phyloP scores from a whole-genome alignment of 2,888 invertebrate species.

The Epirrhoe tristata region DNA sequence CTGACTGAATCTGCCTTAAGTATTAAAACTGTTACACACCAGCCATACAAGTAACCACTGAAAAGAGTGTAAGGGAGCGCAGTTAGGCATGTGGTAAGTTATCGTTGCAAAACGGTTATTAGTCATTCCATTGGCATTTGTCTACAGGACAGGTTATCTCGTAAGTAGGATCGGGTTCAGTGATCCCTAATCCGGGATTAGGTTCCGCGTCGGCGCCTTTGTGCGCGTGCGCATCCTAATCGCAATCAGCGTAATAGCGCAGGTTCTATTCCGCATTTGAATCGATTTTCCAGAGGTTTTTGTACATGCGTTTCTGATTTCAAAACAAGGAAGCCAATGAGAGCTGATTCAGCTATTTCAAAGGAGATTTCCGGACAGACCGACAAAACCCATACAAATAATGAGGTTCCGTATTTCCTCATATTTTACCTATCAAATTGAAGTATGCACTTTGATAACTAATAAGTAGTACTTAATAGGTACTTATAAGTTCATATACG shows the following conservation, averaged over 20 bases:
- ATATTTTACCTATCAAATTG: too few relatives aligned
- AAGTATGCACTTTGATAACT: too few relatives aligned
- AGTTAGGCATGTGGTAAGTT: background rate
- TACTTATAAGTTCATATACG: too few relatives aligned
- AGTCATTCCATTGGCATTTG: background rate
- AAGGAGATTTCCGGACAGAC: too few relatives aligned
- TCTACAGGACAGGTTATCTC: slow-evolving; percentile 19
- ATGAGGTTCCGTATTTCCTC: too few relatives aligned
- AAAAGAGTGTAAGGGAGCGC: too few relatives aligned
- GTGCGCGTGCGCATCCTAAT: slow-evolving; percentile 70
- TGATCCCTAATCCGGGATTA: slow-evolving; percentile 57
- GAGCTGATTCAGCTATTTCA: background rate
- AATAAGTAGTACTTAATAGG: too few relatives aligned
- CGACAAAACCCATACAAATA: too few relatives aligned
- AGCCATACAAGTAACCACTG: background rate
- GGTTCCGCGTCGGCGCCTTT: slow-evolving; percentile 73
- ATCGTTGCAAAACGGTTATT: background rate
- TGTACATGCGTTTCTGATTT: slow-evolving; percentile 5
- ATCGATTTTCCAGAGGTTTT: slow-evolving; percentile 37
- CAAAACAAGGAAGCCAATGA: background rate
- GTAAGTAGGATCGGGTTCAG: slow-evolving; percentile 27
- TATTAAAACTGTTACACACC: too few relatives aligned
- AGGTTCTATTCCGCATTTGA: slow-evolving; percentile 32
- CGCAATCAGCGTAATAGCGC: slow-evolving; percentile 64
- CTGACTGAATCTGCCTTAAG: too few relatives aligned